A percentile compares a stretch with the other conserved stretches of the same genome.
phyloP scores from a whole-genome alignment of 1,140 invertebrate genomes.

The Brachionus calyciflorus region DNA sequence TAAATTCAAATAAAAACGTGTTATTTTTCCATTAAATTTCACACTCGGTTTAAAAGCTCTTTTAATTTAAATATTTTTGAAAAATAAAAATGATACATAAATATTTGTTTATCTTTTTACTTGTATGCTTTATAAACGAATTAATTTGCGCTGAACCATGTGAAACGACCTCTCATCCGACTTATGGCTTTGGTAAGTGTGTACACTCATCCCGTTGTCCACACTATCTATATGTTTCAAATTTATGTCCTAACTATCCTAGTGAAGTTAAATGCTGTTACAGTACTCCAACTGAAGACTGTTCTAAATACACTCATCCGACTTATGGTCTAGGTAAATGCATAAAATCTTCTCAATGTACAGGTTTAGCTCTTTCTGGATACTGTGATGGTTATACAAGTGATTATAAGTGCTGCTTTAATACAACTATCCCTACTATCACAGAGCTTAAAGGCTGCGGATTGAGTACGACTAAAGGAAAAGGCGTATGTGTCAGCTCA shows the following conservation, averaged over 20 bases:
- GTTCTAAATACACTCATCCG: slow-evolving; percentile 4
- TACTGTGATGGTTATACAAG: slow-evolving; percentile 30
- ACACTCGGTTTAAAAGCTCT: too few relatives aligned
- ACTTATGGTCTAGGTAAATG: slow-evolving; percentile 39
- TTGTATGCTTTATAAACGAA: background rate
- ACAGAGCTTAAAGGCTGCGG: slow-evolving; percentile 19
- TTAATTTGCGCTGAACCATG: slow-evolving; percentile 12
- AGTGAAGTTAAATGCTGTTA: slow-evolving; percentile 40
- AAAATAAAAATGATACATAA: too few relatives aligned
- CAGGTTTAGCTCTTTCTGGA: slow-evolving; percentile 15
- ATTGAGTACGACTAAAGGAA: slow-evolving; percentile 31
- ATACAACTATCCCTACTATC: background rate
- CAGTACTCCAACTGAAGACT: slow-evolving; percentile 9
- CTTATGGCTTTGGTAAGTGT: slow-evolving; percentile 28
- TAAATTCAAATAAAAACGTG: too few relatives aligned
- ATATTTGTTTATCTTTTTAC: background rate
- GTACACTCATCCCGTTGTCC: slow-evolving; percentile 19
- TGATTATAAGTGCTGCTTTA: slow-evolving; percentile 35
- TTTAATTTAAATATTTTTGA: too few relatives aligned
- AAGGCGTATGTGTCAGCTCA: slow-evolving; percentile 22
- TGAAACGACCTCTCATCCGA: background rate
- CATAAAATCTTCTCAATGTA: background rate
- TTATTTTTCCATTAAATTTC: too few relatives aligned
- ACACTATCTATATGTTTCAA: slow-evolving; percentile 7
- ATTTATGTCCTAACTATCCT: slow-evolving; percentile 18